Base-by-base conservation (phyloP, 30 jellyfish, hydroid and myxozoan species). In the Sanderia malayensis region DNA sequence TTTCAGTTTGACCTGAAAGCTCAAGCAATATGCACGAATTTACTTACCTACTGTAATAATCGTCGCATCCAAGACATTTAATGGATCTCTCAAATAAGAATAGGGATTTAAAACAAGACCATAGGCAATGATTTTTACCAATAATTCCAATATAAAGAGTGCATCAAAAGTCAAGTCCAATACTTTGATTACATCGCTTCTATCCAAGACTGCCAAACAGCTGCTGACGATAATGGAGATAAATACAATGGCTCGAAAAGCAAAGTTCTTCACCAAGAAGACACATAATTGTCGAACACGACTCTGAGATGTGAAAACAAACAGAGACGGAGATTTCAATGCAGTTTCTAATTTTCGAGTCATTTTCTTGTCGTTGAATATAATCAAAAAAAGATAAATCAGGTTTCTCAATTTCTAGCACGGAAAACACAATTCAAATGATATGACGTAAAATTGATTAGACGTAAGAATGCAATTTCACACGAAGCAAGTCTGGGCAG, bases 81-180 rank as follows among this genome's bases (percentile, higher is more conserved):
- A 31, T 20, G 89, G 74, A 72, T 80, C 90, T 9, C 96, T 92
- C 27, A 80, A 26, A 73, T 66, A 87, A 23, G 95, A 82, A 31
- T 64, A 47, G 13, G 71, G 77, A 45, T 87, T 89, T 31, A 71
- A 32, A 30, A 71, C 28, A 37, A 87, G 55, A 24, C 96, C 96
- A 61, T 73, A 80, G 2, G 96, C 83, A 24, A 87, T 53, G 13
- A 71, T 31, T 60, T 87, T 87, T 2, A 80, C 79, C n/a, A 87
- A n/a, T 33, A 87, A 24, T 55, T 87, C 96, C 18, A 81, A 17
- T 2, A 68, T 19, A 49, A 87, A 87, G 44, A 87, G 22, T 10
- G 82, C 46, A 34, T 47, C 53, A 24, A 71, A 26, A 15, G 19
- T 18, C 71, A 71, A 41, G 21, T 71, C 83, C 0, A 71, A 31